Percentiles rank a stretch among this genome's conserved stretches.
Conservation (phyloP, 2,797 vertebrate genomes). For the Sarcophilus harrisii region DNA sequence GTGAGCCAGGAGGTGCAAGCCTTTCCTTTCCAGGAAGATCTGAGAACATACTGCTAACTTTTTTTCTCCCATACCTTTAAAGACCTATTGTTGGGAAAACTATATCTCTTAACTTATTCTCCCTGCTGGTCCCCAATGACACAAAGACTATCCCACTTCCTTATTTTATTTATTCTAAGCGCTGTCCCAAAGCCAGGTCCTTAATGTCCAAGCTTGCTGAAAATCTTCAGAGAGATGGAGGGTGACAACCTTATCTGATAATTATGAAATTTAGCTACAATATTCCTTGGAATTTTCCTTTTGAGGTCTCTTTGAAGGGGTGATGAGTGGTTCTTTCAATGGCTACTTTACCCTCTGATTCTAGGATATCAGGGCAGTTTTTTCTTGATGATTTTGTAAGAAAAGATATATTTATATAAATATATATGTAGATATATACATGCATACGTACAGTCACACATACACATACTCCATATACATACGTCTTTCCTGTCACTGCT, state of each 20-base stretch:
- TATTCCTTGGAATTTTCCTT: too few relatives aligned
- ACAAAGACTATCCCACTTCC: background rate
- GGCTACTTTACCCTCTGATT: too few relatives aligned
- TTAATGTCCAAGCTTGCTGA: background rate
- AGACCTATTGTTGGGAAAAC: background rate
- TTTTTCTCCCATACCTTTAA: background rate
- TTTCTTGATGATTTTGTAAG: too few relatives aligned
- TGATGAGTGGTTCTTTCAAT: too few relatives aligned
- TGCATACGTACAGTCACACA: too few relatives aligned
- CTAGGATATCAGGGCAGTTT: too few relatives aligned
- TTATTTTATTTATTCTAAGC: background rate
- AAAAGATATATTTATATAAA: too few relatives aligned
- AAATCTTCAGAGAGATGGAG: background rate
- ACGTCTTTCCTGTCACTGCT: too few relatives aligned
- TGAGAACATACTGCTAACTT: background rate
- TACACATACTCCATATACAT: too few relatives aligned
- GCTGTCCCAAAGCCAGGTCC: background rate
- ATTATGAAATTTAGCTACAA: too few relatives aligned
- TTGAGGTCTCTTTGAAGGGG: too few relatives aligned
- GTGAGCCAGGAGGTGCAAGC: background rate
- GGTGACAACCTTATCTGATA: background rate
- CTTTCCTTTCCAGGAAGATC: background rate
- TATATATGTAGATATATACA: too few relatives aligned
- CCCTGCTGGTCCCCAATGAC: background rate
- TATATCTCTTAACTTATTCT: background rate